Base-by-base conservation (phyloP, 2,113 vertebrate genomes). In the Cryptotis parvus region DNA sequence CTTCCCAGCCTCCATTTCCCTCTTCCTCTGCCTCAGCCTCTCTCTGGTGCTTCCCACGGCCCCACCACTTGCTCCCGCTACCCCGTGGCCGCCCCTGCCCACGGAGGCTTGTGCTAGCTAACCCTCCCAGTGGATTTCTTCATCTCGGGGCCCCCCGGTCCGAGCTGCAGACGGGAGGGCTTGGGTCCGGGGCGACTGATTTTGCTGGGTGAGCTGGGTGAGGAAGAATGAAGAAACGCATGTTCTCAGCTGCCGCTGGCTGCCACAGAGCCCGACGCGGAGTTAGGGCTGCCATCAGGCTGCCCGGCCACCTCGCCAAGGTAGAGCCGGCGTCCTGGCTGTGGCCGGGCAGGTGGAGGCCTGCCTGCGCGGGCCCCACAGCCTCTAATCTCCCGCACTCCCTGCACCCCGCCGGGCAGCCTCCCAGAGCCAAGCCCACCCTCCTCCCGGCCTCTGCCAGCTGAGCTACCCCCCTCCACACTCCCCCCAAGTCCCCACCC, bases 401-500 rank as follows among this genome's bases (percentile, higher is more conserved):
- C 73, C 43, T 37, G 55, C 33, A 4, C 63, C 45, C 37, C 10
- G 0, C 66, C 3, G 4, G 85, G 89, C 70, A 90, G 91, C 73
- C 77, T 90, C 41, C 31, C 66, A 49, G 49, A 91, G 39, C 81
- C 35, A 22, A 83, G 20, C 63, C 74, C 77, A 39, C 89, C 84
- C 73, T 33, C 76, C 55, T 66, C 22, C 33, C 15, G 93, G 84
- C 84, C 73, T 87, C 84, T 87, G 86, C 92, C 91, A 77, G 87
- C 89, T 80, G 55, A 96, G 58, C 73, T 93, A 91, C 84, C 84
- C 49, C 90, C 66, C 80, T 58, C 55, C 80, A 90, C 6, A 4
- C 93, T 69, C 92, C 31, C 81, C 92, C 78, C 74, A n/a, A n/a
- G n/a, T 8, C 52, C 92, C 58, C 74, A 92, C 55, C 31, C 70